These are phyloP conservation scores for Saxidomus purpurata DNA, from an alignment of 1,140 invertebrate genomes.

Conservation along the genomic window DNA sequence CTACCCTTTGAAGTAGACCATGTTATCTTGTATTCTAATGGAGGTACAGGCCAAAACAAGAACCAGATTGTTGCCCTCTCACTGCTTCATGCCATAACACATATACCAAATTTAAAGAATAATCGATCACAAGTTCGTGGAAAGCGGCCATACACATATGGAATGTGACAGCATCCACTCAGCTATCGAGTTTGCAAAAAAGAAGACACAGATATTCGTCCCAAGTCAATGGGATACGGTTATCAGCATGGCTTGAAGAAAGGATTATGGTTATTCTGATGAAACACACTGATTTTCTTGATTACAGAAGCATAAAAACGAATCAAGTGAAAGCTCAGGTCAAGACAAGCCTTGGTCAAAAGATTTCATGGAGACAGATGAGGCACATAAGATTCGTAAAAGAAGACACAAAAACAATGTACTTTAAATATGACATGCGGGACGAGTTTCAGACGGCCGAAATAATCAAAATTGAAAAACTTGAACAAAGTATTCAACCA, in stretches of 20 bases:
- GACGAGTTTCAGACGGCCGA: neutral
- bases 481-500: neutral
- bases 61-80: neutral
- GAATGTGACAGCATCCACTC: conserved; percentile 24
- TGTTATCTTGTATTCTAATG: conserved; percentile 64
- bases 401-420: neutral
- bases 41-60: conserved; percentile 66
- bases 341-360: neutral
- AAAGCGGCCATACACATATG: conserved; percentile 42
- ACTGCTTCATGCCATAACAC: neutral
- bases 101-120: neutral
- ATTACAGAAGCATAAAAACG: neutral
- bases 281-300: conserved; percentile 5
- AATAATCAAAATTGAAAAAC: neutral
- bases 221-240: conserved; percentile 28
- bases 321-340: neutral
- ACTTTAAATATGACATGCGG: conserved; percentile 9
- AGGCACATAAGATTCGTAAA: conserved; percentile 15
- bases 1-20: conserved; percentile 40
- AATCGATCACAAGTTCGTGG: conserved; percentile 40
- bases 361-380: neutral
- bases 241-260: conserved; percentile 11
- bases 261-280: neutral
- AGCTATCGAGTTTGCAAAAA: no score
- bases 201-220: neutral